Percentiles rank a stretch among this genome's conserved stretches.
phyloP scores from a whole-genome alignment of 2,888 invertebrate species.

The Poecilus cupreus region DNA sequence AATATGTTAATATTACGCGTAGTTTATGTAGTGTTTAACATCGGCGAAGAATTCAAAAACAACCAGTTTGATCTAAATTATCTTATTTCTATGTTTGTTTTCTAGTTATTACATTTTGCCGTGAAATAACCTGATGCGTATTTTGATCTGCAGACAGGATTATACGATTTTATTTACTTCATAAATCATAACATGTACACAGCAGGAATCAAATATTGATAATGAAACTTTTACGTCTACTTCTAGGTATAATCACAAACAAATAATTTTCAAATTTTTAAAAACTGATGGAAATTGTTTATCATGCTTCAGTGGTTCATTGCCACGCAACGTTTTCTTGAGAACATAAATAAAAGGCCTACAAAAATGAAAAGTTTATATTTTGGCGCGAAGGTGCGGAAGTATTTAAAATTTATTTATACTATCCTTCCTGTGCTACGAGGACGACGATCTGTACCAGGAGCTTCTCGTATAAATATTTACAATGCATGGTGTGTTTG shows the following conservation, averaged over 20 bases:
- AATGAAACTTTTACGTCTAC: neutral
- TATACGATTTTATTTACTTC: neutral
- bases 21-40: constrained; percentile 14
- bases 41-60: constrained; percentile 17
- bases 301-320: constrained; percentile 19
- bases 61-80: constrained; percentile 9
- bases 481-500: constrained; percentile 28
- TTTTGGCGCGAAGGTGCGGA: constrained; percentile 37
- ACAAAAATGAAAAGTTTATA: constrained; percentile 15
- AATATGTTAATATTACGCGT: constrained; percentile 43
- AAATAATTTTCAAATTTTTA: neutral
- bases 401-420: constrained; percentile 42
- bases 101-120: neutral
- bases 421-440: constrained; percentile 19
- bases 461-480: constrained; percentile 30
- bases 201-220: neutral
- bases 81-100: neutral
- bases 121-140: neutral
- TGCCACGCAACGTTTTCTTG: constrained; percentile 22
- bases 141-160: neutral
- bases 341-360: constrained; percentile 14
- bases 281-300: neutral
- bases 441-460: neutral
- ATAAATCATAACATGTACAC: neutral
- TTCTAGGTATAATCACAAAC: neutral